Evolutionary conservation across 2,888 invertebrate genomes (phyloP), one percentile per base, ranked within the genome.

Genomic region (Hemaris fuciformis): DNA sequence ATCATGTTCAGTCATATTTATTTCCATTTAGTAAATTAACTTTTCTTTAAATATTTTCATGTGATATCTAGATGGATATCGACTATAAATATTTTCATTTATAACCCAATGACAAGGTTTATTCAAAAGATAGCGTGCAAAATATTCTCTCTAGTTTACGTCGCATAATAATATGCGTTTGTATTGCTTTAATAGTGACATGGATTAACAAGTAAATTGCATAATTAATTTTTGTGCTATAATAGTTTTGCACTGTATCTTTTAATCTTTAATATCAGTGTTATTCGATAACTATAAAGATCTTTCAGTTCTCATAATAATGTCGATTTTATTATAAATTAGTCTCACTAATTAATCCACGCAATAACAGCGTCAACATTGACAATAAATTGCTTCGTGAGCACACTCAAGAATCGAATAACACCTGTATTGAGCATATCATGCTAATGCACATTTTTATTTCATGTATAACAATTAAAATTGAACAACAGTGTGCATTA

Each of bases 181-280:
- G 8, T 31, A 10, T 53, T 13, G 18, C 53, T 53, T 48, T 18
- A 18, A 4, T 53, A 53, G 18, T 18, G 31, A 31, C 18, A 27
- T 53, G 18, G 18, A 18, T 8, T 10, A 53, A 31, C 8, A 18
- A 18, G 31, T 31, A 18, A 48, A 18, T 18, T 27, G 10, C 18
- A 53, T 53, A 27, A 53, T 42, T 18, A 46, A 3, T 53, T n/a
- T 25, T 25, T 25, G 6, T 48, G 23, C 23, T 23, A 22, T 13
- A 27, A 15, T 27, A 27, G 18, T 53, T 53, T 53, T 53, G 48
- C 48, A 53, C 27, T 53, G 48, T 53, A 53, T 53, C 48, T 53
- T 53, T 53, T 27, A 27, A 4, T 4, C 18, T 3, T 53, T 53
- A 31, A 53, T 53, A 53, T 53, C 18, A 31, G 53, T 31, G 27